Evolutionary conservation across 2,888 invertebrate species (phyloP).

Genomic region (Lordiphosa fenestrarum): DNA sequence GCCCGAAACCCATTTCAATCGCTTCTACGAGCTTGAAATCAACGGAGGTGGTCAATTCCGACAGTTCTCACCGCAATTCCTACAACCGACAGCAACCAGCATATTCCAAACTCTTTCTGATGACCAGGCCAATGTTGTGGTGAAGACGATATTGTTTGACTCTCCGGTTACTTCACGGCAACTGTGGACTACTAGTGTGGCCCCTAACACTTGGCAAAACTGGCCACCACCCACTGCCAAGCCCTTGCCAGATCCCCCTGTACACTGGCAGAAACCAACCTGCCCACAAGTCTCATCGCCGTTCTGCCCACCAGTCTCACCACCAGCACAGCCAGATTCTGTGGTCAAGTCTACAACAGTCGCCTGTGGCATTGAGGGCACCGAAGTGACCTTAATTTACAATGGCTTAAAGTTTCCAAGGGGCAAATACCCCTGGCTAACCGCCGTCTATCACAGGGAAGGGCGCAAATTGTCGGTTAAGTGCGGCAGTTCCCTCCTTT

Average conservation of each 20-base stretch:
- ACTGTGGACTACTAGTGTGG: background rate
- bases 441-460: constrained; percentile 81
- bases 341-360: background rate
- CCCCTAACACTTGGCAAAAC: background rate
- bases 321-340: background rate
- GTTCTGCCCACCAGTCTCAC: background rate
- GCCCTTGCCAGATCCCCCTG: background rate
- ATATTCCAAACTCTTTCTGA: constrained; percentile 8
- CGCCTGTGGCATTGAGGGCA: constrained; percentile 63
- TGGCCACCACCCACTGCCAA: background rate
- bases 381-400: constrained; percentile 39
- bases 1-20: constrained; percentile 40
- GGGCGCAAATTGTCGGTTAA: constrained; percentile 72
- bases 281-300: background rate
- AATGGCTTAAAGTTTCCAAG: constrained; percentile 56
- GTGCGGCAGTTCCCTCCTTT: constrained; percentile 76
- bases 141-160: constrained; percentile 25
- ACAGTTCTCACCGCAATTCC: background rate
- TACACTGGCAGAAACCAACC: background rate
- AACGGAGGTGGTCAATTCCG: background rate
- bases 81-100: background rate
- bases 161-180: constrained; percentile 8
- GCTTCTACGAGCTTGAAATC: constrained; percentile 35
- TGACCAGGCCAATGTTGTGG: constrained; percentile 14
- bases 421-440: constrained; percentile 85